Conservation (phyloP, 2,888 invertebrate species). For the Candidula unifasciata region DNA sequence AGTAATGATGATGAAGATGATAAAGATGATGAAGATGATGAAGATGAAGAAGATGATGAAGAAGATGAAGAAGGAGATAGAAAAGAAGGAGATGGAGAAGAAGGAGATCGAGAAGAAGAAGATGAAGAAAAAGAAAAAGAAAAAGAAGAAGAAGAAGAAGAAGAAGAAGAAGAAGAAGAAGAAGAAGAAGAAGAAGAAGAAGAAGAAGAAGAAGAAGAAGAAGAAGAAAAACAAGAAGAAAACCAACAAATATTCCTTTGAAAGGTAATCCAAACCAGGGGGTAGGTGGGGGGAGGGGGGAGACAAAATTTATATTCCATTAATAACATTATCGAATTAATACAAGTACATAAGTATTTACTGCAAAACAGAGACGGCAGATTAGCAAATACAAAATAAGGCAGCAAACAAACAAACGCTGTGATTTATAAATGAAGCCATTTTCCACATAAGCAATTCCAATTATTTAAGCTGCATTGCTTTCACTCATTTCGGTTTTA, state of each 20-base stretch:
- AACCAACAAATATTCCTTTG: neutral
- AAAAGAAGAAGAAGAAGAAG: neutral
- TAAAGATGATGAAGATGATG: neutral
- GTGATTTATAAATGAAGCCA: no score
- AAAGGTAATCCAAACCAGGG: neutral
- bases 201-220: neutral
- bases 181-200: neutral
- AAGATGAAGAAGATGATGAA: neutral
- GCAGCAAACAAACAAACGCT: no score
- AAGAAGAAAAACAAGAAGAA: neutral
- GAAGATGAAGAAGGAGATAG: no score
- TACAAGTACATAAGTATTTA: no score
- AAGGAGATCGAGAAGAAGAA: neutral
- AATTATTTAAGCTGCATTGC: no score
- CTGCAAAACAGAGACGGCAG: no score
- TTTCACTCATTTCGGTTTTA: no score
- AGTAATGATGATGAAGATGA: neutral
- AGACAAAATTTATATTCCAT: no score
- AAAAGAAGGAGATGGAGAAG: neutral
- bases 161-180: neutral
- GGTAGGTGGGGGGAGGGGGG: neutral
- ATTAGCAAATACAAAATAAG: no score
- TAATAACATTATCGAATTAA: no score
- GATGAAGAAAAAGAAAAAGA: neutral
- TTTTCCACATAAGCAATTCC: no score